Conservation (phyloP, 2,797 vertebrate genomes). For the Myotis pilosus region DNA sequence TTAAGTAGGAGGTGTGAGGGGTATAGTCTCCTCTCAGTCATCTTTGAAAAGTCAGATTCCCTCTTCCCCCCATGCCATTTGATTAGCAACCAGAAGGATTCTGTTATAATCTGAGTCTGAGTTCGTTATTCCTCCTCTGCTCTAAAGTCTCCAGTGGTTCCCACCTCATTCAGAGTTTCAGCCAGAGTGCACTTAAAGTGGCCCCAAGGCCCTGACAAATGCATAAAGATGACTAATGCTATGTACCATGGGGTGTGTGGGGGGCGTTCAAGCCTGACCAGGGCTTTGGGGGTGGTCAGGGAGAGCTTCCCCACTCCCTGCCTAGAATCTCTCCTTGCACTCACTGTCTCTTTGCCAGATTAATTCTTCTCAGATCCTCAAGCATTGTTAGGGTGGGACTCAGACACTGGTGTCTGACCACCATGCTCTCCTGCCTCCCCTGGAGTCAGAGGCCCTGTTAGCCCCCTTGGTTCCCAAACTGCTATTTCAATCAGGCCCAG, state of each 20-base stretch:
- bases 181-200: neutral
- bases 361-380: neutral
- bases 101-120: neutral
- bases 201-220: neutral
- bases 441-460: neutral
- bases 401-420: neutral
- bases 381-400: neutral
- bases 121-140: neutral
- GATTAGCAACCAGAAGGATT: neutral
- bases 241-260: fast-evolving
- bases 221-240: neutral
- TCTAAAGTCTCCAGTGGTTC: neutral
- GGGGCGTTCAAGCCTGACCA: neutral
- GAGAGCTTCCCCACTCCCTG: neutral
- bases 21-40: neutral
- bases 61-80: too few species aligned
- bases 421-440: neutral
- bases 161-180: neutral
- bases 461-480: neutral
- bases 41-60: neutral
- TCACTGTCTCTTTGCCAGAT: too few species aligned
- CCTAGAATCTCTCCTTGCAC: too few species aligned
- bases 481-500: neutral
- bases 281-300: neutral
- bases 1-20: neutral